Percentiles rank a stretch among this genome's conserved stretches.
phyloP scores from a whole-genome alignment of 2,113 vertebrate genomes.

The Coreoperca whiteheadi region DNA sequence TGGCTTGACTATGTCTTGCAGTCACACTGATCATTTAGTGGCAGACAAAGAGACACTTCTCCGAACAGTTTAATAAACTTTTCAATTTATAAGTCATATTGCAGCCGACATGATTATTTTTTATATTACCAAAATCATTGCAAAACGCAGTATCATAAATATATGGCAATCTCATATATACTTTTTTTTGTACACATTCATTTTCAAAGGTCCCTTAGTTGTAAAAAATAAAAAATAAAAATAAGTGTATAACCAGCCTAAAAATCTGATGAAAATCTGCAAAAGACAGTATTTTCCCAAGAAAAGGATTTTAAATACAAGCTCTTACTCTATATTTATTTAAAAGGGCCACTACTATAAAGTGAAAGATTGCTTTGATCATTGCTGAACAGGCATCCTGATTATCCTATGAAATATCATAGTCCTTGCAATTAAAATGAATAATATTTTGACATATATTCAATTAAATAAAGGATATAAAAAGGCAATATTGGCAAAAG shows the following conservation, averaged over 20 bases:
- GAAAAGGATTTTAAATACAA: slow-evolving; percentile 58
- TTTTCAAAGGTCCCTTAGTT: slow-evolving; percentile 71
- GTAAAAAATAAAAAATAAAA: too few species aligned
- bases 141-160: slow-evolving; percentile 78
- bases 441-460: slow-evolving; percentile 63
- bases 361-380: slow-evolving; percentile 64
- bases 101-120: slow-evolving; percentile 67
- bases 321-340: slow-evolving; percentile 26
- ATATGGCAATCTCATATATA: slow-evolving; percentile 76
- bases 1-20: slow-evolving; percentile 37
- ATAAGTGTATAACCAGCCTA: slow-evolving; percentile 60
- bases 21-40: background rate
- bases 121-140: slow-evolving; percentile 75
- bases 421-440: slow-evolving; percentile 40
- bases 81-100: slow-evolving; percentile 67
- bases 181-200: slow-evolving; percentile 74
- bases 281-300: slow-evolving; percentile 46
- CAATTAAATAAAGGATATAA: slow-evolving; percentile 79
- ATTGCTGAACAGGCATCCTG: slow-evolving; percentile 44
- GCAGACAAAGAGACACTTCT: background rate
- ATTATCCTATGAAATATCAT: slow-evolving; percentile 40
- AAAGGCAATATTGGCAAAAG: slow-evolving; percentile 71
- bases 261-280: slow-evolving; percentile 47
- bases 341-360: slow-evolving; percentile 43
- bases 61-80: slow-evolving; percentile 73